phyloP scores from a whole-genome alignment of 2,797 vertebrate genomes.

The Pseudopleuronectes americanus region DNA sequence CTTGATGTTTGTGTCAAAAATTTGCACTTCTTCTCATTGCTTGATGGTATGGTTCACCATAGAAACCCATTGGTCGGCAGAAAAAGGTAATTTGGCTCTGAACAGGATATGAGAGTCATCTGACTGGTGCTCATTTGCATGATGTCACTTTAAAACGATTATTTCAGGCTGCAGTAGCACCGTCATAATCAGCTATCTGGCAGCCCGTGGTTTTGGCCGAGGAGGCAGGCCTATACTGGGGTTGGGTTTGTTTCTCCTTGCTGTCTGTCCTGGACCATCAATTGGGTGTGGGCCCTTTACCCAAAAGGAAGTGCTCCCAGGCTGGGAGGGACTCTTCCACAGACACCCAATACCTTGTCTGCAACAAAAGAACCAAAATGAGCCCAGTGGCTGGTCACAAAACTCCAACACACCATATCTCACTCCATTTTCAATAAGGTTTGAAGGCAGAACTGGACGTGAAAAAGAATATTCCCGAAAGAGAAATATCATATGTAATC shows the following conservation, averaged over 20 bases:
- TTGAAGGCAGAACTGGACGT: not conserved
- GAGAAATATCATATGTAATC: not conserved
- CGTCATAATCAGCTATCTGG: not conserved
- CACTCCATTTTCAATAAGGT: not conserved
- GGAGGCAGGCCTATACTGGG: slow-evolving; percentile 62
- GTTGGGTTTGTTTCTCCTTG: slow-evolving; percentile 63
- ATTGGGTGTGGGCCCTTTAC: slow-evolving; percentile 83
- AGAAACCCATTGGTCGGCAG: no score
- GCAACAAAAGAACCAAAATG: not conserved
- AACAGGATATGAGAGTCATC: not conserved
- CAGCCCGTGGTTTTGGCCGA: slow-evolving; percentile 46
- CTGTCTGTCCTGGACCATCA: slow-evolving; percentile 62
- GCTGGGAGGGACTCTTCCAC: slow-evolving; percentile 88
- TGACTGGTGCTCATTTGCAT: not conserved
- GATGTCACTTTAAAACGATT: not conserved
- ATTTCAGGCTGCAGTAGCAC: not conserved
- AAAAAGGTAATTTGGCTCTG: not conserved
- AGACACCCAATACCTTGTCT: slow-evolving; percentile 54
- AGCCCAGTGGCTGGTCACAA: not conserved
- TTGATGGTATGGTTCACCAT: no score
- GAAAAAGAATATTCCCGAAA: not conserved
- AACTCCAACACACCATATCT: not conserved
- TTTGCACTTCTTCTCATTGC: no score
- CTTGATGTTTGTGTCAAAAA: no score
- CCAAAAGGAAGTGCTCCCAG: slow-evolving; percentile 90